Conservation (phyloP, 1,140 invertebrate genomes). For the Hyles euphorbiae region DNA sequence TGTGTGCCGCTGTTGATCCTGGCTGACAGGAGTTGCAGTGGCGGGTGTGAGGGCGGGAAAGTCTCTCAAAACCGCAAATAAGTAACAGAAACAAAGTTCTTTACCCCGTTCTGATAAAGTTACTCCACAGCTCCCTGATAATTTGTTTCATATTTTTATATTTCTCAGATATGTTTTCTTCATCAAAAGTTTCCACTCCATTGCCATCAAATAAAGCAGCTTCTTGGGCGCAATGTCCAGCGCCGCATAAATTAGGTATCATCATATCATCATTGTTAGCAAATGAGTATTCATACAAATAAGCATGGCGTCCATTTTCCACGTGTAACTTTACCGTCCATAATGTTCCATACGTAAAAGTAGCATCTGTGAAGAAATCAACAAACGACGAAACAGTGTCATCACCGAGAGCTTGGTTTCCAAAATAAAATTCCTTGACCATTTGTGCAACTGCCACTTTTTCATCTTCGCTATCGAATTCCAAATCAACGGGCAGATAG, state of each 20-base stretch:
- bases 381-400: constrained; percentile 37
- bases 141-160: too few relatives aligned
- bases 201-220: background rate
- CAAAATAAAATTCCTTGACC: constrained; percentile 43
- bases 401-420: constrained; percentile 23
- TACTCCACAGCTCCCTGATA: background rate
- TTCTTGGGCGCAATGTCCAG: background rate
- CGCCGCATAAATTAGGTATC: background rate
- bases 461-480: constrained; percentile 31
- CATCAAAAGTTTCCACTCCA: background rate
- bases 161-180: too few relatives aligned
- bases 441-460: constrained; percentile 24
- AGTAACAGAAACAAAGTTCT: background rate
- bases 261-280: constrained; percentile 16
- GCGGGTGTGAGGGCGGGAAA: too few relatives aligned
- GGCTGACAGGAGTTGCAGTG: too few relatives aligned
- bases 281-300: constrained; percentile 47
- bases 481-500: constrained; percentile 42
- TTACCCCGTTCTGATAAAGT: background rate
- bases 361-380: constrained; percentile 42
- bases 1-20: too few relatives aligned
- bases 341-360: constrained; percentile 34
- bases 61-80: too few relatives aligned
- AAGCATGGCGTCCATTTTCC: constrained; percentile 39
- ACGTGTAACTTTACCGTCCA: constrained; percentile 33